Evolutionary conservation across 2,113 vertebrate species (phyloP).

Genomic region (Lichenostomus cassidix): DNA sequence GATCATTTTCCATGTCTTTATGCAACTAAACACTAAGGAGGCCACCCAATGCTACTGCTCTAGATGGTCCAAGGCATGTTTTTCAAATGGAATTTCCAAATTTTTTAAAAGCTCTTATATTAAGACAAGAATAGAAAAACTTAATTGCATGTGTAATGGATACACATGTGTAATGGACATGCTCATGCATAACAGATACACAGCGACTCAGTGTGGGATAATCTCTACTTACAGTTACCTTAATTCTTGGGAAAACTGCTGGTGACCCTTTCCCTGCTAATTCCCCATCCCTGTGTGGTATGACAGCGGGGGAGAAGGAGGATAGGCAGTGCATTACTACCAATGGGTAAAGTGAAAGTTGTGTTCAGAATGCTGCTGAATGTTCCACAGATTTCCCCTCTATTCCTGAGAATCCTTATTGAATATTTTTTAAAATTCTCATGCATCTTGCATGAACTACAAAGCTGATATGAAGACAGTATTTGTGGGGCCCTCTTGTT

Average conservation of each 20-base stretch:
- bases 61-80: not conserved
- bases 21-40: not conserved
- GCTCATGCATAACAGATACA: not conserved
- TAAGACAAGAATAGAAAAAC: not conserved
- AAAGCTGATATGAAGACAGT: not conserved
- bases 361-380: not conserved
- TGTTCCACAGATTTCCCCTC: not conserved
- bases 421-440: not conserved
- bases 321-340: not conserved
- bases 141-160: not conserved
- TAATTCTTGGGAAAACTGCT: not conserved
- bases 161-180: not conserved
- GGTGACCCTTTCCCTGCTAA: not conserved
- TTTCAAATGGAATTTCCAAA: not conserved
- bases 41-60: not conserved
- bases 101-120: not conserved
- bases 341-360: not conserved
- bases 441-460: not conserved
- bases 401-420: not conserved
- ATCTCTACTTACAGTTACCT: not conserved
- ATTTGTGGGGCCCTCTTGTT: not conserved
- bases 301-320: not conserved
- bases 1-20: not conserved
- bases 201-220: not conserved
- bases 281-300: not conserved